Conservation (phyloP, 2,113 vertebrate genomes). For the Tapirus terrestris region DNA sequence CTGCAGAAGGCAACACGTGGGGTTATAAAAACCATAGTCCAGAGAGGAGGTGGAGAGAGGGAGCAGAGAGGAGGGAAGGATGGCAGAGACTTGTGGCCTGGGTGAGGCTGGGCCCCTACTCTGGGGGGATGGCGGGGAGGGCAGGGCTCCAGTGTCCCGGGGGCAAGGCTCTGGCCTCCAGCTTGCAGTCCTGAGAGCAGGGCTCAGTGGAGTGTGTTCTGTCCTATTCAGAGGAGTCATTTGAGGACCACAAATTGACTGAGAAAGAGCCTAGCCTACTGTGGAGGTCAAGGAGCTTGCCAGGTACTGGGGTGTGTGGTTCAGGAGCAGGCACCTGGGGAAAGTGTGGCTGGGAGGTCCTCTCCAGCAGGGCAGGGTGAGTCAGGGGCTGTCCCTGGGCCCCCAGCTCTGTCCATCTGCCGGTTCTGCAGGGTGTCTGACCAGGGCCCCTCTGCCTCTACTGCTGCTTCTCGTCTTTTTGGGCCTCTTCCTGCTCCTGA, state of each 20-base stretch:
- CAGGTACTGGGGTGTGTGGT: neutral
- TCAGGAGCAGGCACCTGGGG: neutral
- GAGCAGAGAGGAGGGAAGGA: neutral
- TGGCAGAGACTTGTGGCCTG: neutral
- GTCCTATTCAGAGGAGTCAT: neutral
- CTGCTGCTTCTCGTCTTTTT: neutral
- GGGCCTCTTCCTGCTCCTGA: conserved; percentile 38
- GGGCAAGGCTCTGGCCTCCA: neutral
- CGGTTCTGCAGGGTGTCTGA: conserved; percentile 11
- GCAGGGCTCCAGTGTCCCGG: neutral
- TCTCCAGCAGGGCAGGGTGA: neutral
- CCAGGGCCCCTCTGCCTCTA: neutral
- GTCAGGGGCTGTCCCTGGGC: neutral
- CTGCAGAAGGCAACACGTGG: neutral
- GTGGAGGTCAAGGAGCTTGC: neutral
- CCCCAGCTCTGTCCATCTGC: neutral
- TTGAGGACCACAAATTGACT: neutral
- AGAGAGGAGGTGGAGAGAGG: neutral
- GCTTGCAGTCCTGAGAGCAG: too few relatives aligned
- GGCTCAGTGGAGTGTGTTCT: neutral
- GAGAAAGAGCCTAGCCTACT: neutral
- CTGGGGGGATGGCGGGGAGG: neutral
- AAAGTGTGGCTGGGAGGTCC: neutral
- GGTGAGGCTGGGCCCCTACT: neutral
- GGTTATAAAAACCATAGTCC: neutral